phyloP scores from a whole-genome alignment of 2,888 invertebrate species.

The Salticus scenicus region DNA sequence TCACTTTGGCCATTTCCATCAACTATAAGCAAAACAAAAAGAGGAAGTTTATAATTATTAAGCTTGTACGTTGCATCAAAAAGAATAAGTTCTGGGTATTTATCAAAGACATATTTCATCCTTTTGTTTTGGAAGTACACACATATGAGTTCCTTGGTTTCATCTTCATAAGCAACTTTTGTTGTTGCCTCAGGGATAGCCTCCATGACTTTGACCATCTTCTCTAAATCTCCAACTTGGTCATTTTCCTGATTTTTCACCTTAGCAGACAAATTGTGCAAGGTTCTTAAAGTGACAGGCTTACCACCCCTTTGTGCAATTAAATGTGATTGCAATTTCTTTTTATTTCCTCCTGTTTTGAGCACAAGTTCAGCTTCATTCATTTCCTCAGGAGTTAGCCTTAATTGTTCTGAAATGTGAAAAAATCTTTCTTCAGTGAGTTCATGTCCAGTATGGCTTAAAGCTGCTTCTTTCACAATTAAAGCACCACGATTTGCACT shows the following conservation, averaged over 20 bases:
- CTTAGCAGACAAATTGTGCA: slow-evolving; percentile 11
- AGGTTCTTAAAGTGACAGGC: slow-evolving; percentile 4
- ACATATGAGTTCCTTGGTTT: slow-evolving; percentile 2
- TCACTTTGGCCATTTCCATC: slow-evolving; percentile 19
- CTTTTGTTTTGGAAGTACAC: slow-evolving; percentile 14
- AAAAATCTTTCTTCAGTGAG: slow-evolving; percentile 7
- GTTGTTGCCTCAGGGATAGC: not conserved
- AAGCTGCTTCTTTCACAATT: not conserved
- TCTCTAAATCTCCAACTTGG: not conserved
- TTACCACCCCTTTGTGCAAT: slow-evolving; percentile 4
- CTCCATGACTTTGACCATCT: not conserved
- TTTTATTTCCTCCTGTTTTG: slow-evolving; percentile 12
- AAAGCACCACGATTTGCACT: not conserved
- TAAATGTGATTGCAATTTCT: slow-evolving; percentile 23
- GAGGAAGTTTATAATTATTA: slow-evolving; percentile 11
- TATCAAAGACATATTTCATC: not conserved
- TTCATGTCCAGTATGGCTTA: not conserved
- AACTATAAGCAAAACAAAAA: slow-evolving; percentile 2
- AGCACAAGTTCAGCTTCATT: slow-evolving; percentile 18
- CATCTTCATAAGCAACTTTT: slow-evolving; percentile 19
- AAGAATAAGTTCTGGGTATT: slow-evolving; percentile 11
- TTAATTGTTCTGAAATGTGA: slow-evolving; percentile 5
- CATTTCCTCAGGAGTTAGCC: not conserved
- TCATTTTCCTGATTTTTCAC: not conserved
- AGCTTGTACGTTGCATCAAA: slow-evolving; percentile 26